Percentiles rank a stretch among this genome's conserved stretches.
Evolutionary conservation across 2,113 vertebrate genomes (phyloP).

Genomic region (Nothoprocta pentlandii): DNA sequence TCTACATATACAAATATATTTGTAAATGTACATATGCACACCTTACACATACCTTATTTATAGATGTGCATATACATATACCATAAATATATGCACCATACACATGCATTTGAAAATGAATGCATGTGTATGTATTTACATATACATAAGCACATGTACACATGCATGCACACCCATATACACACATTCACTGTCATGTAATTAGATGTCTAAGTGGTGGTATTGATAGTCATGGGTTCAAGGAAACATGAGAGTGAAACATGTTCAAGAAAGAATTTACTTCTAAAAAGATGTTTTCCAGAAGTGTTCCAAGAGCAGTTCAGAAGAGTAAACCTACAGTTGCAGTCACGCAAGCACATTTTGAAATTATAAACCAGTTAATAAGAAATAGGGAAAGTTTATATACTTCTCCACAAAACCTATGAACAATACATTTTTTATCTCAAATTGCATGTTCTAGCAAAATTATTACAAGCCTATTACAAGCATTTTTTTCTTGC

Average conservation of each 20-base stretch:
- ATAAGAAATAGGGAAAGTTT: background rate
- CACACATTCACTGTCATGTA: background rate
- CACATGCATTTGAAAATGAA: background rate
- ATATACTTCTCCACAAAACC: background rate
- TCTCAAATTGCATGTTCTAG: background rate
- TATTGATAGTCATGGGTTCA: background rate
- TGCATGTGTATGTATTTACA: no score
- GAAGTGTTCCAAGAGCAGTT: background rate
- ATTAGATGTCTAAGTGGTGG: background rate
- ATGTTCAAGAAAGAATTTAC: background rate
- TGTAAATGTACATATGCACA: background rate
- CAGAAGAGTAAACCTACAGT: background rate
- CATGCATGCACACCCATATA: background rate
- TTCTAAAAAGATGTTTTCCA: background rate
- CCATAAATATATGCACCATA: background rate
- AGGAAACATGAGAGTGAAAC: background rate
- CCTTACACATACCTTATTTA: no score
- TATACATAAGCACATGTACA: background rate
- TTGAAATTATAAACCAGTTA: background rate
- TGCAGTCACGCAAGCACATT: background rate
- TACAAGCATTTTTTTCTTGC: fast-evolving
- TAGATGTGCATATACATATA: background rate
- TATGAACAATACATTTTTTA: background rate
- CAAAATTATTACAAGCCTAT: background rate
- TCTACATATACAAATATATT: background rate